Evolutionary conservation across 2,113 vertebrate species (phyloP).

Genomic region (Mormoops blainvillei): DNA sequence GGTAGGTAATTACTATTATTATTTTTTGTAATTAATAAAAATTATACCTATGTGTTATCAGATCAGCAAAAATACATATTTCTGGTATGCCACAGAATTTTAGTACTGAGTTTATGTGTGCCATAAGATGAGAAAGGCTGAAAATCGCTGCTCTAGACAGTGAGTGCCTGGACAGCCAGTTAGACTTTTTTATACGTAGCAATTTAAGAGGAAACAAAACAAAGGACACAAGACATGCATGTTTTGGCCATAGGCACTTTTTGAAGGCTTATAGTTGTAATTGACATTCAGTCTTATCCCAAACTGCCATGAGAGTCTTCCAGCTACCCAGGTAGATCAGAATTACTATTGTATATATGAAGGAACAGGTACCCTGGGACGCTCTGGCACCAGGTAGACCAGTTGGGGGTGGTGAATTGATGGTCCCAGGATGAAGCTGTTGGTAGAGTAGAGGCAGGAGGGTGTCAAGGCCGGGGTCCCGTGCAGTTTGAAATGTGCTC

Average conservation of each 20-base stretch:
- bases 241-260: neutral
- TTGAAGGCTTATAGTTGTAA: neutral
- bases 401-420: neutral
- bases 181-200: neutral
- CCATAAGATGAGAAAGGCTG: neutral
- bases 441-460: fast-evolving
- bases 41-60: neutral
- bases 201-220: neutral
- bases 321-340: neutral
- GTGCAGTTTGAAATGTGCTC: fast-evolving
- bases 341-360: neutral
- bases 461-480: neutral
- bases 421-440: neutral
- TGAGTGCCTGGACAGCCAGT: neutral
- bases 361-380: neutral
- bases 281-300: neutral
- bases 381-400: neutral
- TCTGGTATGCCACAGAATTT: neutral
- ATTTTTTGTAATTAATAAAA: neutral
- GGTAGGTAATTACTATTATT: neutral
- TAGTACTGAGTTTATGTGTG: neutral
- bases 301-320: neutral
- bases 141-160: fast-evolving
- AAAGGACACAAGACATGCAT: neutral
- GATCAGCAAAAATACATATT: neutral